A percentile compares a stretch with the other conserved stretches of the same genome.
phyloP scores from a whole-genome alignment of 1,140 invertebrate species.

The Neotoxoptera formosana region DNA sequence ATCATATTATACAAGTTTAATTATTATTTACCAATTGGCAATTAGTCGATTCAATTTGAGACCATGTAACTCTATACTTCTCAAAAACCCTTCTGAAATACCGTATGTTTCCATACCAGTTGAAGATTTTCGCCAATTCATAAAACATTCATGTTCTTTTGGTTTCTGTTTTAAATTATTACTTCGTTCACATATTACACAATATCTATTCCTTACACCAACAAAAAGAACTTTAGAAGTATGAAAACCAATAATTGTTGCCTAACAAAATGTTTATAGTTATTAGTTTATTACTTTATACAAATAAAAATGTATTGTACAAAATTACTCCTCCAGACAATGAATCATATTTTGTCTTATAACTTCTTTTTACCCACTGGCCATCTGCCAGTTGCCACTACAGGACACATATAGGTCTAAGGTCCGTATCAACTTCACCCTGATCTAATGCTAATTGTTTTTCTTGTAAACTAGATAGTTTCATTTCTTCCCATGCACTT shows the following conservation, averaged over 20 bases:
- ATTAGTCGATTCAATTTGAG: constrained; percentile 27
- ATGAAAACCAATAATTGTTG: constrained; percentile 25
- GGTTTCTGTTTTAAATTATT: not conserved
- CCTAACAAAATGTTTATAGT: not conserved
- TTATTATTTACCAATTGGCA: constrained; percentile 32
- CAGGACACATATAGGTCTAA: constrained; percentile 62
- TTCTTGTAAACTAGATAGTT: constrained; percentile 59
- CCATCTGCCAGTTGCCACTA: constrained; percentile 63
- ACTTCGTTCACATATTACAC: not conserved
- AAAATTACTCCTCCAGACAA: constrained; percentile 60
- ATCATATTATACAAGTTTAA: too few species aligned
- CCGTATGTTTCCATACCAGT: not conserved
- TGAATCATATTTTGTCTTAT: constrained; percentile 61
- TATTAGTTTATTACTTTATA: constrained; percentile 11
- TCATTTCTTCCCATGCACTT: constrained; percentile 57
- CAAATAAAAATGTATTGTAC: not conserved
- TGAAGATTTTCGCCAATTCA: constrained; percentile 13
- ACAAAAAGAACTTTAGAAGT: constrained; percentile 19
- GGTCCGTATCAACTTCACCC: constrained; percentile 59
- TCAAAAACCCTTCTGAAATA: not conserved
- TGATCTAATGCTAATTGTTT: constrained; percentile 58
- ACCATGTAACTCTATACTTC: constrained; percentile 11
- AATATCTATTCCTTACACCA: not conserved
- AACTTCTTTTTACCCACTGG: constrained; percentile 62
- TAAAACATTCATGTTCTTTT: constrained; percentile 31